These are phyloP conservation scores for Camelus dromedarius DNA, from an alignment of 2,113 vertebrate species.

Conservation along the genomic window DNA sequence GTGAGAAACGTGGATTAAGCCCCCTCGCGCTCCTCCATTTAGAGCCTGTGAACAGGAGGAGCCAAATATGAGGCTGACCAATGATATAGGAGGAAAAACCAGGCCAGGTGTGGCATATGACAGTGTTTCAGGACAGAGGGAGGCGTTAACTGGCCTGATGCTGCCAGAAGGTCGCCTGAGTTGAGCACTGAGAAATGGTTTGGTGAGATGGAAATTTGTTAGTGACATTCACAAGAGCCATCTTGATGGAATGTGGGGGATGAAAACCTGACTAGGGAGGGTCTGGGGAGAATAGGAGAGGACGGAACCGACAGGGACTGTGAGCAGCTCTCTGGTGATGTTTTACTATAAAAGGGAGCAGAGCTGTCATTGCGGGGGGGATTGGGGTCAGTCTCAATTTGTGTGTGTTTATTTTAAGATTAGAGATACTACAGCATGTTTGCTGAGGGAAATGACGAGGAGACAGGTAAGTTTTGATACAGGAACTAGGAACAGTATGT, in stretches of 20 bases:
- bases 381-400: background rate
- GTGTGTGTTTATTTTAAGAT: background rate
- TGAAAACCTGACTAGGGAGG: background rate
- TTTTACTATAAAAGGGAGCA: constrained; percentile 14
- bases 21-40: background rate
- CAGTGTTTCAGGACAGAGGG: background rate
- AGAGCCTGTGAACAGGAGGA: background rate
- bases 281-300: background rate
- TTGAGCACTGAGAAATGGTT: background rate
- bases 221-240: background rate
- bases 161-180: background rate
- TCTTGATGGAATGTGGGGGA: background rate
- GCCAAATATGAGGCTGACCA: background rate
- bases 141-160: too few relatives aligned
- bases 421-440: background rate
- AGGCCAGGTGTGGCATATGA: background rate
- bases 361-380: background rate
- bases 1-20: background rate
- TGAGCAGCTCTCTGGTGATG: background rate
- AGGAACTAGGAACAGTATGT: background rate
- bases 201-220: background rate
- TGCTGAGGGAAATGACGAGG: background rate
- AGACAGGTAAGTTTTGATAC: background rate
- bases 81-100: background rate
- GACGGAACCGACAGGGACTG: too few relatives aligned